Base-by-base conservation (phyloP, 1,140 invertebrate species). In the Forficula auricularia region DNA sequence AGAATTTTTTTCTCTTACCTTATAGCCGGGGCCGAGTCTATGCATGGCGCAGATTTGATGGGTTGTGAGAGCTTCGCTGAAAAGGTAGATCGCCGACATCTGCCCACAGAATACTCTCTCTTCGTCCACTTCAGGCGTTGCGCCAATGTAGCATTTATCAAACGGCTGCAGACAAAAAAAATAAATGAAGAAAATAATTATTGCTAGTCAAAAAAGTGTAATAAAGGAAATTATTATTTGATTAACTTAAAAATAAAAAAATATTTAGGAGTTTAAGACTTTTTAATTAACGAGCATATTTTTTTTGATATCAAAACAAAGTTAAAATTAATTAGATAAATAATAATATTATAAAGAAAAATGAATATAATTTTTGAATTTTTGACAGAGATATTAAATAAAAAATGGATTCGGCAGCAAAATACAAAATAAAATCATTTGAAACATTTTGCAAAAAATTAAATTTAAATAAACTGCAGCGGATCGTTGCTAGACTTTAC, bases 101-200 rank as follows among this genome's bases (percentile, higher is more conserved):
- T 98, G 95, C 31, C 95, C 95, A 67, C 92, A 97, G 66, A 99
- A 98, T 48, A 97, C 87, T 45, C 91, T 74, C 62, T 92, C 86
- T 61, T 98, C 91, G 55, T 91, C 87, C 56, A 94, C 58, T 67
- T 97, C 91, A 8, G 87, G 84, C 8, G 87, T 91, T 30, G 88
- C 87, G 37, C 95, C 95, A 55, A 99, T 95, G 65, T 90, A 97
- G 67, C 95, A 98, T 63, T 97, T 97, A 65, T 98, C 94, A 68
- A 96, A 98, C 31, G 90, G 86, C 87, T 98, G 61, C 6, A 69
- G 64, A 49, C 38, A 14, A 52, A 38, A 58, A 51, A 39, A 49
- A 48, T 32, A 48, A 12, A 4, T 16, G 4, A 35, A 35, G 4
- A 35, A 4, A n/a, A 7, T 14, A 35, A 35, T 7, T 35, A 40